Evolutionary conservation across 2,888 invertebrate genomes (phyloP).

Genomic region (Girardia tigrina): DNA sequence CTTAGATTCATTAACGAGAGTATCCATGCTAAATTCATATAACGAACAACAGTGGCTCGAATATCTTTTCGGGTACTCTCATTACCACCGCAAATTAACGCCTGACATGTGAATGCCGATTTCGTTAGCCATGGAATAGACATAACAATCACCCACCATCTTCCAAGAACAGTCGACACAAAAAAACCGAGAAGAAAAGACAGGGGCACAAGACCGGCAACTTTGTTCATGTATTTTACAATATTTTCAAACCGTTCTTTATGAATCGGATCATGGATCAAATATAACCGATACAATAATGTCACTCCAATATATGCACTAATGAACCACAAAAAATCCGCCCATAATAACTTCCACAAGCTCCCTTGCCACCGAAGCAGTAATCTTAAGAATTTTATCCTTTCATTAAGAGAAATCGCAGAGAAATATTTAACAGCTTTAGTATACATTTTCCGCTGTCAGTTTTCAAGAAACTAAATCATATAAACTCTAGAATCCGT

Average conservation of each 20-base stretch:
- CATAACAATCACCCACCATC: neutral
- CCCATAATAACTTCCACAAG: neutral
- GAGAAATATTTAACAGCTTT: constrained; percentile 19
- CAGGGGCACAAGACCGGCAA: neutral
- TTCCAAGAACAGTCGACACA: neutral
- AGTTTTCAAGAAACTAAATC: too few species aligned
- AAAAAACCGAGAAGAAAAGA: neutral
- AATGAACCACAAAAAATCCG: neutral
- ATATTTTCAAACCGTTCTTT: neutral
- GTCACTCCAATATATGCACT: neutral
- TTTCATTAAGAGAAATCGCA: constrained; percentile 1
- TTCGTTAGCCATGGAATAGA: neutral
- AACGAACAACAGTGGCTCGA: neutral
- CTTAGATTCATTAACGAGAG: constrained; percentile 12
- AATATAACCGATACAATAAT: neutral
- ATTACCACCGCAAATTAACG: neutral
- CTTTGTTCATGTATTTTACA: constrained; percentile 13
- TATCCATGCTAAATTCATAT: constrained; percentile 12
- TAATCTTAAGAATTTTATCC: neutral
- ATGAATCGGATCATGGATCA: neutral
- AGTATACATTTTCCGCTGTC: constrained; percentile 12
- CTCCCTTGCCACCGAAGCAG: constrained; percentile 1
- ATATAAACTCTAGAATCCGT: too few species aligned
- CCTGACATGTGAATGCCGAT: neutral
- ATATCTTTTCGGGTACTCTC: neutral